phyloP scores from a whole-genome alignment of 1,140 invertebrate genomes.

The Tigriopus japonicus region DNA sequence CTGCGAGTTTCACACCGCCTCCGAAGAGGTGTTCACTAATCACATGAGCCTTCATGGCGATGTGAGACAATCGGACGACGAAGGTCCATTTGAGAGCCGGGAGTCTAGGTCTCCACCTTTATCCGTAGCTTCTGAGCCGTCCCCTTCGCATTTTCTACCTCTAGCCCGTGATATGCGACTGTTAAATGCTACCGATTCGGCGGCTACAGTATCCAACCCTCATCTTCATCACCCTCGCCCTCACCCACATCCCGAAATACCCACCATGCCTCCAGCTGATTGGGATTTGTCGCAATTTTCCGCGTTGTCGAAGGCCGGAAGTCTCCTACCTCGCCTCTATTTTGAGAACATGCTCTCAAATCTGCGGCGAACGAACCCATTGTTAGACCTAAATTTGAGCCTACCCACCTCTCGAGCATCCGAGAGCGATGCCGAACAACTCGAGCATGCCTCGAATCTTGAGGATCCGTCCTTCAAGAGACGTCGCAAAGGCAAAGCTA shows the following conservation, averaged over 20 bases:
- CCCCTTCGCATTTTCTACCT: slow-evolving; percentile 1
- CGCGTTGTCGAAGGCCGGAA: background rate
- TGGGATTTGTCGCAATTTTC: background rate
- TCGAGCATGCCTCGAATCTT: slow-evolving; percentile 10
- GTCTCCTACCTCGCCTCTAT: slow-evolving; percentile 3
- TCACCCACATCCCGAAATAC: too few species aligned
- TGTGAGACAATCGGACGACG: slow-evolving; percentile 19
- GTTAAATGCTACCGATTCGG: background rate
- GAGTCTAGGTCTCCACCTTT: slow-evolving; percentile 24
- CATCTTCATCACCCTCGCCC: background rate
- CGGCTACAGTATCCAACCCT: background rate
- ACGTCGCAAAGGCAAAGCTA: slow-evolving; percentile 55
- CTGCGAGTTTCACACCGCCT: slow-evolving; percentile 26
- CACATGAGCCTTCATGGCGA: slow-evolving; percentile 28
- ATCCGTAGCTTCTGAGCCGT: slow-evolving; percentile 11
- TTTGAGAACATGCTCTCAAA: slow-evolving; percentile 1
- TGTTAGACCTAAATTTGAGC: slow-evolving; percentile 7
- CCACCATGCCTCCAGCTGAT: background rate
- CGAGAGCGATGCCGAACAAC: background rate
- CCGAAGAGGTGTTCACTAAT: slow-evolving; percentile 23
- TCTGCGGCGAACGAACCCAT: slow-evolving; percentile 1
- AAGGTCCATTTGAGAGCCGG: too few species aligned
- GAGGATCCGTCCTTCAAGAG: slow-evolving; percentile 31
- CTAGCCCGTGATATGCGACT: slow-evolving; percentile 14
- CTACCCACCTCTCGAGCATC: background rate